phyloP scores from a whole-genome alignment of 2,888 invertebrate species.

The Ceramica pisi region DNA sequence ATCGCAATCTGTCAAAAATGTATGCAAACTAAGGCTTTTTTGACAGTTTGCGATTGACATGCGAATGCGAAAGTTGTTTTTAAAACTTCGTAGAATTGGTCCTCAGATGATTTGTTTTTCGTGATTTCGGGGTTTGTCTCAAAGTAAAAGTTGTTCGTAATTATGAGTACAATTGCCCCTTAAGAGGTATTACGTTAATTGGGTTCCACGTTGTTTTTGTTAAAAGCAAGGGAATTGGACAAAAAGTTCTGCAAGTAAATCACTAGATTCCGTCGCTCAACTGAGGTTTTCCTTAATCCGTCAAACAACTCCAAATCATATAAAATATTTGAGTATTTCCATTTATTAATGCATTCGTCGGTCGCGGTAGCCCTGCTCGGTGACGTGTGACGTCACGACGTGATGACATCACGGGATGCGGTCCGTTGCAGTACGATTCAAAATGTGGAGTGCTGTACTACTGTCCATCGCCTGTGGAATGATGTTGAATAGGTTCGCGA shows the following conservation, averaged over 20 bases:
- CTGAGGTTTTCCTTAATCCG: neutral
- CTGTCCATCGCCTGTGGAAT: constrained; percentile 18
- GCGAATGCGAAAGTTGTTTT: too few relatives aligned
- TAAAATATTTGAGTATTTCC: constrained; percentile 21
- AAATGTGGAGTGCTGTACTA: constrained; percentile 37
- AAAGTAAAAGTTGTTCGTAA: too few relatives aligned
- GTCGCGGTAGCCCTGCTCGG: constrained; percentile 15
- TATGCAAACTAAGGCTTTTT: too few relatives aligned
- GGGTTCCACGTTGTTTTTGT: too few relatives aligned
- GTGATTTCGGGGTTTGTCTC: too few relatives aligned
- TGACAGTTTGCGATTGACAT: too few relatives aligned
- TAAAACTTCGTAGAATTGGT: too few relatives aligned
- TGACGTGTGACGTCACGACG: constrained; percentile 11
- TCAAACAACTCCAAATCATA: neutral
- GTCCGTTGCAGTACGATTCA: constrained; percentile 24
- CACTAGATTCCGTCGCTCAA: neutral
- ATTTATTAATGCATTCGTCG: constrained; percentile 7
- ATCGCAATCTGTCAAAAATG: too few relatives aligned
- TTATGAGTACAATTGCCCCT: too few relatives aligned
- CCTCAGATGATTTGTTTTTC: too few relatives aligned
- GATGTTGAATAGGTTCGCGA: neutral
- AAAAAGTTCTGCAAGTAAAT: neutral
- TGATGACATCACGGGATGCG: constrained; percentile 27
- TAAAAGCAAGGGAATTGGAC: too few relatives aligned
- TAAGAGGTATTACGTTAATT: too few relatives aligned